These are phyloP conservation scores for Coracopsis vasa DNA, from an alignment of 2,113 vertebrate species.

Conservation along the genomic window DNA sequence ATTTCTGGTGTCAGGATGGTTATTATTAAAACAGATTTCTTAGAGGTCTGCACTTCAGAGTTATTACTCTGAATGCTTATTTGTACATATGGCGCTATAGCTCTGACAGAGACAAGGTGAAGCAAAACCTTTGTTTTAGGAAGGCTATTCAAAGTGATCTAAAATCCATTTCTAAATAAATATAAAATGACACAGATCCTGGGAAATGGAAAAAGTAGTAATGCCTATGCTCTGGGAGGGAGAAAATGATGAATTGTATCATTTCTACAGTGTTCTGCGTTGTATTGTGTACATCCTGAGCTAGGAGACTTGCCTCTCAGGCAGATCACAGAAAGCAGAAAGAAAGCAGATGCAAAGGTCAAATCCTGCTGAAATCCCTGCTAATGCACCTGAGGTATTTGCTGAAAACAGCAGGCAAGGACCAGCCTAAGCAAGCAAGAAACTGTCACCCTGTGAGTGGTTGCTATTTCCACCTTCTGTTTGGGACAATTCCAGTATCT, in stretches of 20 bases:
- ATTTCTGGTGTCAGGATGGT: neutral
- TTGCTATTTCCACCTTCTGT: neutral
- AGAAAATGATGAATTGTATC: neutral
- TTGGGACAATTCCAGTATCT: neutral
- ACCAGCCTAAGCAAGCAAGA: neutral
- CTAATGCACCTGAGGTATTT: neutral
- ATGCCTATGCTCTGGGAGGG: neutral
- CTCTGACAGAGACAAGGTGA: neutral
- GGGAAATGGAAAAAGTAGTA: neutral
- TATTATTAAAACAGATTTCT: neutral
- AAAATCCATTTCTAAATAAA: neutral
- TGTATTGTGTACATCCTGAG: neutral
- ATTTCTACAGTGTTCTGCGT: neutral
- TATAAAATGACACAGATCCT: neutral
- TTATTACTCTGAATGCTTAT: neutral
- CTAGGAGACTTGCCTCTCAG: neutral
- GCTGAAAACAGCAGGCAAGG: neutral
- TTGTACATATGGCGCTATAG: neutral
- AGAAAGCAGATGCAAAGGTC: slow-evolving; percentile 15
- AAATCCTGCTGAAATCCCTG: neutral
- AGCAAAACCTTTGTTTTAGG: neutral
- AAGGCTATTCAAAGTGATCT: neutral
- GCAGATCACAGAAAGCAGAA: neutral
- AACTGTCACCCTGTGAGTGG: neutral
- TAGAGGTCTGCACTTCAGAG: neutral